These are phyloP conservation scores for Alouatta palliata DNA, from an alignment of 2,113 vertebrate species.

Conservation along the genomic window DNA sequence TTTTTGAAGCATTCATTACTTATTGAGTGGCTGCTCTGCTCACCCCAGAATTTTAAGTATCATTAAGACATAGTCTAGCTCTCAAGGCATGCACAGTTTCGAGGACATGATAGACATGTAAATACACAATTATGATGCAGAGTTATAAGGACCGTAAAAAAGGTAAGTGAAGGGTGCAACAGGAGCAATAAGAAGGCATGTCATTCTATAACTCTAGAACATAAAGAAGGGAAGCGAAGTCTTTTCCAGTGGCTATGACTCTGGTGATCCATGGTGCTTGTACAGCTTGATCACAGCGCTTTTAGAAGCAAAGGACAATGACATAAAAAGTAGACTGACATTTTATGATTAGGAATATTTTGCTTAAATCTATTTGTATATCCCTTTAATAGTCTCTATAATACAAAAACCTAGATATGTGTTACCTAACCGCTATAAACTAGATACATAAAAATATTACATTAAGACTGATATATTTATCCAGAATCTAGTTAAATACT, in stretches of 20 bases:
- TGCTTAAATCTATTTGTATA: neutral
- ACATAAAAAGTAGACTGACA: neutral
- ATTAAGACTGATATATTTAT: neutral
- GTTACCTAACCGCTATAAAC: neutral
- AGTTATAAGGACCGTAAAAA: neutral
- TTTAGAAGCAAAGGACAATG: neutral
- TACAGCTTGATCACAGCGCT: neutral
- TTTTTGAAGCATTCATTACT: constrained; percentile 57
- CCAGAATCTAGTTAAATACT: constrained; percentile 10
- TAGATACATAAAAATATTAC: constrained; percentile 6
- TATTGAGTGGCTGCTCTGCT: constrained; percentile 22
- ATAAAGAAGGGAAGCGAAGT: neutral
- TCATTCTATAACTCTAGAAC: neutral
- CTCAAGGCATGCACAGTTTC: neutral
- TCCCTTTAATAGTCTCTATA: constrained; percentile 2
- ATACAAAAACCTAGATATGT: constrained; percentile 27
- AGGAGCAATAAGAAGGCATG: neutral
- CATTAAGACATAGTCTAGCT: constrained; percentile 29
- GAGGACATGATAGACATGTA: constrained; percentile 31
- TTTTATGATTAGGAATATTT: constrained; percentile 6
- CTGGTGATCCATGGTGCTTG: neutral
- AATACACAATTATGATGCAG: constrained; percentile 41
- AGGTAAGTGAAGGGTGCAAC: neutral
- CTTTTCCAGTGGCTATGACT: neutral
- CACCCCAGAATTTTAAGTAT: constrained; percentile 34